Base-by-base conservation (phyloP, 2,113 vertebrate species). In the Thunnus maccoyii region DNA sequence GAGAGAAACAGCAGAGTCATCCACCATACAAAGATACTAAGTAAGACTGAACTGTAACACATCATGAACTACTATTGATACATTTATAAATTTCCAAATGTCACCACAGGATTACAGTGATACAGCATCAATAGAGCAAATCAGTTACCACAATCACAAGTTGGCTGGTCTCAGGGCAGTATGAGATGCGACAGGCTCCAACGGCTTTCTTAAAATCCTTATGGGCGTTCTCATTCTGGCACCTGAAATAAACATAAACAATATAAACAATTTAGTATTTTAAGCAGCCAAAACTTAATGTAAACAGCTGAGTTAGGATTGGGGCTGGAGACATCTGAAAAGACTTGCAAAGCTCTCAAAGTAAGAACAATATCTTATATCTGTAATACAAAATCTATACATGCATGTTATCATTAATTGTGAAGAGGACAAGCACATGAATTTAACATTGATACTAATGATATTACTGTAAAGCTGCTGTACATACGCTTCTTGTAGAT, bases 171-270 rank as follows among this genome's bases (percentile, higher is more conserved):
- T 96, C 95, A 12, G 94, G 84, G 84, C 94, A 96, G 88, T 96
- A 97, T 58, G 96, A 92, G 75, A 98, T 95, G 76, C 94, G 95
- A 83, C 95, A 95, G 0, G 97, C 96, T 72, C 95, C 96, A 44
- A 98, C 95, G 0, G 96, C 97, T 86, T 97, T 97, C 90, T 97
- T 97, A 82, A 98, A 98, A 16, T 98, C 97, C 87, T 97, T 97
- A 76, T 98, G 97, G 6, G 96, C 96, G 0, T 95, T 95, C 52
- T 97, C 96, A 30, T 67, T 95, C 80, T 96, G 94, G 90, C 97
- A 97, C 75, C 97, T 98, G 72, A 22, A 66, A 85, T 2, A n/a
- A n/a, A n/a, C n/a, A n/a, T n/a, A n/a, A n/a, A n/a, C n/a, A n/a
- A 77, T n/a, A 16, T 48, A 32, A 55, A 67, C n/a, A 46, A 2